Percentiles rank a stretch among this genome's conserved stretches.
phyloP scores from a whole-genome alignment of 2,797 vertebrate species.

The Coracias cyanogaster region DNA sequence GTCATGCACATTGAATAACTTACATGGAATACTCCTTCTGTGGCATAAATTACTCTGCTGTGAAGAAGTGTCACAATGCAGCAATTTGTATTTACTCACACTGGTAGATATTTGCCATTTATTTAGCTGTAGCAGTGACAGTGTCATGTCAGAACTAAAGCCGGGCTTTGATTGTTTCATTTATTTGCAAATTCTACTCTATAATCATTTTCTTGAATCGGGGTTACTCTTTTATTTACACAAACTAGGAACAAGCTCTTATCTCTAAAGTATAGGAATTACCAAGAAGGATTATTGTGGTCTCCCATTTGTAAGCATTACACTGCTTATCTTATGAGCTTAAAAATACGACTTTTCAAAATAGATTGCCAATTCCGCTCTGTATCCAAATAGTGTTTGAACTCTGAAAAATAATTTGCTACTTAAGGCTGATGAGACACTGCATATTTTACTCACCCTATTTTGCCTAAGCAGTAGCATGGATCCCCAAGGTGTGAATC shows the following conservation, averaged over 20 bases:
- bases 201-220: background rate
- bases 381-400: background rate
- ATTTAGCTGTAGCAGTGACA: background rate
- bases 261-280: background rate
- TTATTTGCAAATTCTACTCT: background rate
- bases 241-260: background rate
- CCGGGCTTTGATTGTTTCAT: background rate
- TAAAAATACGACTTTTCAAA: background rate
- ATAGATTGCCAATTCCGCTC: background rate
- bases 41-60: background rate
- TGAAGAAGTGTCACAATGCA: background rate
- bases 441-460: slow-evolving; percentile 8
- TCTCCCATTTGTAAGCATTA: background rate
- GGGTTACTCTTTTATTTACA: background rate
- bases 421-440: background rate
- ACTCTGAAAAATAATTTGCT: background rate
- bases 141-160: background rate
- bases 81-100: background rate
- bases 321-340: background rate
- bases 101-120: background rate
- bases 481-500: background rate
- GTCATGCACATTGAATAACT: background rate
- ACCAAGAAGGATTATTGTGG: background rate
- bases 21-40: background rate
- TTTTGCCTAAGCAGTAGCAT: background rate